Conservation (phyloP, 2,888 invertebrate genomes). For the Catocala sponsa region DNA sequence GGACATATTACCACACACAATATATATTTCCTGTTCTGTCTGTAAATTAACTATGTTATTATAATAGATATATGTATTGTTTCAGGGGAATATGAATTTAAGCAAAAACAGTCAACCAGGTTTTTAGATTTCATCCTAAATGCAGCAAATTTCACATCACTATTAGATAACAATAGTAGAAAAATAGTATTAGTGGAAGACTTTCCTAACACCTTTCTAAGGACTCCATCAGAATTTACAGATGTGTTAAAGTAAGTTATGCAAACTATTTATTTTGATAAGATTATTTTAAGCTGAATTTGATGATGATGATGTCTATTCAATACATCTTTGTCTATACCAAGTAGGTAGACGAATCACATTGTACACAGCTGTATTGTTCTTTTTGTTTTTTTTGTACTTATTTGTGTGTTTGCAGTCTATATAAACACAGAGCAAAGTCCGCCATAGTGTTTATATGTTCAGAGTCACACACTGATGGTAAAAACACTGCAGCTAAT, state of each 20-base stretch:
- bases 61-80: slow-evolving; percentile 21
- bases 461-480: slow-evolving; percentile 90
- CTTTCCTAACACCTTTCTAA: slow-evolving; percentile 93
- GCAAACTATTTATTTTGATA: too few species aligned
- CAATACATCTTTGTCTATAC: too few species aligned
- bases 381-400: too few species aligned
- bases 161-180: slow-evolving; percentile 84
- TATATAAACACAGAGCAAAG: slow-evolving; percentile 88
- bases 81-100: slow-evolving; percentile 80
- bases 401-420: slow-evolving; percentile 74
- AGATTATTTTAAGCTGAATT: too few species aligned
- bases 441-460: slow-evolving; percentile 91
- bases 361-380: too few species aligned
- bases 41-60: too few species aligned
- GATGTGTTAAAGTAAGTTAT: slow-evolving; percentile 90
- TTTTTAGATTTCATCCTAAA: slow-evolving; percentile 93
- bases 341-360: too few species aligned
- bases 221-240: slow-evolving; percentile 90
- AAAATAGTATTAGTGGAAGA: slow-evolving; percentile 93
- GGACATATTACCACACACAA: too few species aligned
- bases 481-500: slow-evolving; percentile 87
- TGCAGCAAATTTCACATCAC: slow-evolving; percentile 92
- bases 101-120: slow-evolving; percentile 89
- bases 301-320: too few species aligned
- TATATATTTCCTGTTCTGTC: too few species aligned